phyloP scores from a whole-genome alignment of 92 coral and sea anemone species.

The Siderastrea siderea region DNA sequence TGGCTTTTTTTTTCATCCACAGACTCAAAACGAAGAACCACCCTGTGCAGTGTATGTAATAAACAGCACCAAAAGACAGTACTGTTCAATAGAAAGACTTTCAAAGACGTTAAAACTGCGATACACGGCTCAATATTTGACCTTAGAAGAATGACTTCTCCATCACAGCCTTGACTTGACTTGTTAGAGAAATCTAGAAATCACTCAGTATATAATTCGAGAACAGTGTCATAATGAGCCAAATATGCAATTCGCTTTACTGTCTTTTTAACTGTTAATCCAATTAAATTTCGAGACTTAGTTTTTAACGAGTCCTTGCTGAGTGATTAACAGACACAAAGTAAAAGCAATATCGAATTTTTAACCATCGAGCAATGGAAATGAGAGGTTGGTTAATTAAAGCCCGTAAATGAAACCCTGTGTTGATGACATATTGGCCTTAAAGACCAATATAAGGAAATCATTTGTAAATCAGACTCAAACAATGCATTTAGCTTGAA shows the following conservation, averaged over 20 bases:
- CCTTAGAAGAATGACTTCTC: neutral
- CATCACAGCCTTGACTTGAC: too few species aligned
- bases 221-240: neutral
- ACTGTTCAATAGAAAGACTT: neutral
- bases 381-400: neutral
- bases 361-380: neutral
- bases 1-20: neutral
- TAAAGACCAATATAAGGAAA: neutral
- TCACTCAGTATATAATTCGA: too few species aligned
- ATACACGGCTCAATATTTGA: neutral
- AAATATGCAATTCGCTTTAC: neutral
- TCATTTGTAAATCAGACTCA: neutral
- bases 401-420: slow-evolving; percentile 1
- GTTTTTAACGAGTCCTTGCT: neutral
- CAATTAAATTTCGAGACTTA: neutral
- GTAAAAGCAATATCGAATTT: slow-evolving; percentile 3
- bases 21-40: neutral
- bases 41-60: neutral
- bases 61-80: neutral
- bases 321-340: neutral
- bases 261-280: neutral
- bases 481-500: neutral
- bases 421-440: neutral
- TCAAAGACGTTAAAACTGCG: neutral
- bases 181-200: too few species aligned